Evolutionary conservation across 2,797 vertebrate genomes (phyloP), one percentile per base, ranked within the genome.

Genomic region (Tamandua tetradactyla): DNA sequence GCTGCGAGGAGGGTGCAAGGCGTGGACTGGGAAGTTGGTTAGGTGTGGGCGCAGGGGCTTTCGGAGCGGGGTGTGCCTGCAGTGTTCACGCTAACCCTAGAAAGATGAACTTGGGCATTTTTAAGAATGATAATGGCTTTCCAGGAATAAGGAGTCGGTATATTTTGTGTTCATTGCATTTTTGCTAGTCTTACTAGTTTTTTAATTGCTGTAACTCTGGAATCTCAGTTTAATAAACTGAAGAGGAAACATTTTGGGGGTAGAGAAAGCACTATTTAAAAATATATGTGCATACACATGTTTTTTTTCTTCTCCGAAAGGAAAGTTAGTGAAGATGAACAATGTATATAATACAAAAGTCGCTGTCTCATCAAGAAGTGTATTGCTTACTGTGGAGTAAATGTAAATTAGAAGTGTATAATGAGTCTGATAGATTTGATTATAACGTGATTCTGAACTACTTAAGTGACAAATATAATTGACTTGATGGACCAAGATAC

Each of bases 1-100:
- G 94, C 81, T 87, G 68, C 7, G 6, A 35, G 35, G 94, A 95
- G 95, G 94, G 95, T 89, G 62, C 81, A 74, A 93, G 96, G 92
- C 89, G 82, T 25, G 96, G 96, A 97, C 97, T 94, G 87, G 85
- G 86, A 96, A 96, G 95, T 95, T 95, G 93, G 82, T 37, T 59
- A 66, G 69, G 75, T 88, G 91, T 49, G 83, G 75, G 82, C 18
- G 23, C 57, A 22, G 78, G 84, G 91, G 22, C 76, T 52, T 15
- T 59, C 11, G 59, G 87, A 74, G 92, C 79, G 75, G 66, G 87
- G 94, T 83, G 71, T 47, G 23, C 2, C 22, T 14, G 68, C 44
- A 18, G 57, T 64, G 57, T 69, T 40, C 40, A 78, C 55, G 71
- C 23, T 40, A 78, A 57, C 78, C 57, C 49, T 37, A 8, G 81